Conservation (phyloP, 1,140 invertebrate genomes). For the Aleiodes sp. region DNA sequence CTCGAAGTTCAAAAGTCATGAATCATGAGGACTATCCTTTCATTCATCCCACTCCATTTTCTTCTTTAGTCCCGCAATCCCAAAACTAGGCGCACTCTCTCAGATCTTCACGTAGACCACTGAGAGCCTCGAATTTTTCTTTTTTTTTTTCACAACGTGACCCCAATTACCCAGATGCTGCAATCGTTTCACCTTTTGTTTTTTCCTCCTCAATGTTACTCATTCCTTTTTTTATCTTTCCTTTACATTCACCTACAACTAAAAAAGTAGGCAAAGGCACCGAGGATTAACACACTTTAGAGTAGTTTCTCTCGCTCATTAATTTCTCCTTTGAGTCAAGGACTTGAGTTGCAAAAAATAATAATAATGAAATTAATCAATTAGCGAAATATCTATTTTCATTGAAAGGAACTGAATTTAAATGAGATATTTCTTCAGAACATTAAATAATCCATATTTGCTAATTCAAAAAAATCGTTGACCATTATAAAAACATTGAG, state of each 20-base stretch:
- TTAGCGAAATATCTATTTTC: no score
- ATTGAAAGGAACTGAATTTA: no score
- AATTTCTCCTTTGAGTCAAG: not conserved
- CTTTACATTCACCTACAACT: not conserved
- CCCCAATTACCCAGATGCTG: conserved; percentile 17
- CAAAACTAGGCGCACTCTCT: not conserved
- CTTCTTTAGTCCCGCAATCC: not conserved
- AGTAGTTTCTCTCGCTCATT: not conserved
- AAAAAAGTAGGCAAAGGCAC: not conserved
- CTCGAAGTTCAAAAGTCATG: no score
- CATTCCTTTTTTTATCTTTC: no score
- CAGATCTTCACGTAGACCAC: not conserved
- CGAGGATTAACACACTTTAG: not conserved
- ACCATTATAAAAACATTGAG: no score
- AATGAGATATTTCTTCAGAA: no score
- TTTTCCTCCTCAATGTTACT: not conserved
- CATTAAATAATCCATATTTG: no score
- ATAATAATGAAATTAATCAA: no score
- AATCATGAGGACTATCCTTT: no score
- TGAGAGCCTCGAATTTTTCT: conserved; percentile 8
- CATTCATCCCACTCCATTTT: no score
- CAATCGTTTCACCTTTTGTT: conserved; percentile 9
- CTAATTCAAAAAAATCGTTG: no score
- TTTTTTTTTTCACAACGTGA: not conserved
- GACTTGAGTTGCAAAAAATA: no score